Base-by-base conservation (phyloP, 2,888 invertebrate genomes). In the Pachydiplax longipennis region DNA sequence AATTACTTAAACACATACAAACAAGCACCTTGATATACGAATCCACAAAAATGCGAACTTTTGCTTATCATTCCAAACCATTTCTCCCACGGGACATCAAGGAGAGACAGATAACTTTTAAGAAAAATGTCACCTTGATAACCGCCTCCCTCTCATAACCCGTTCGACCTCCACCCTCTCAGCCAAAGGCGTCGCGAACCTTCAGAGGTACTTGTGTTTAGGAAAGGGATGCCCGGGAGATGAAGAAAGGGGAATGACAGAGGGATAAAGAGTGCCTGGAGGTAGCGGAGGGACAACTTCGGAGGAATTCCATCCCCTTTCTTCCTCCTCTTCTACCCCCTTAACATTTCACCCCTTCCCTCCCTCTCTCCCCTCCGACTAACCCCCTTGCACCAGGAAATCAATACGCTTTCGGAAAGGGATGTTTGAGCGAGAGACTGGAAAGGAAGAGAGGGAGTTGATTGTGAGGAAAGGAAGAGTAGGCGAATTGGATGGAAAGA, bases 351-450 rank as follows among this genome's bases (percentile, higher is more conserved):
- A 25, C 83, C 10, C 83, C 58, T 6, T 81, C 81, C 40, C 22
- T 44, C 35, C 8, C 35, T 44, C 35, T 2, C 35, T 40, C 18
- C 87, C 37, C 37, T 37, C 61, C 87, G 61, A 61, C 35, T 58
- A 83, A 83, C 83, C 87, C 87, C 87, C 61, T 61, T 61, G 87
- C 87, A 87, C 65, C 87, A n/a, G 87, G 87, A 87, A 87, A 87
- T 87, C 87, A 87, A 87, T 87, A 87, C 87, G 87, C 87, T 61
- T 61, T 87, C 87, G 40, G 35, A 61, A 37, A 58, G 87, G 87
- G 61, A 87, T 87, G 83, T 58, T 83, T 53, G 58, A 83, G 82
- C 48, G 82, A 82, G 53, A 58, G 53, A 58, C 37, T 37, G 37
- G 37, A 5, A 37, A 37, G 37, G 37, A 37, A 37, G 37, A 37